These are phyloP conservation scores for Mythimna albipuncta DNA, from an alignment of 2,888 invertebrate genomes.

Conservation along the genomic window DNA sequence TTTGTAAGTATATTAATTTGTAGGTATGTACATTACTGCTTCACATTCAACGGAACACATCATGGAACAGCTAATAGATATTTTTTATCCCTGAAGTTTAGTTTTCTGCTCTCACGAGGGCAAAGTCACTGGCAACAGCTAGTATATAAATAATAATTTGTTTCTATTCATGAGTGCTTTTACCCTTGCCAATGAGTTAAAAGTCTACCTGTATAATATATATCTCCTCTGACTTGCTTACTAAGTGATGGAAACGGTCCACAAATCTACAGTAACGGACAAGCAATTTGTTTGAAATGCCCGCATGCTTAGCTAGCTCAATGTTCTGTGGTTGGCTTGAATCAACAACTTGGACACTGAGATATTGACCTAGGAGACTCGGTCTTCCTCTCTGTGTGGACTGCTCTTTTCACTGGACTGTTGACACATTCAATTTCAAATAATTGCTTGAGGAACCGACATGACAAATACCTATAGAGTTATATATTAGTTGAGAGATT, in stretches of 20 bases:
- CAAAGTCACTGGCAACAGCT: no score
- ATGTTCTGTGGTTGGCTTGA: constrained; percentile 8
- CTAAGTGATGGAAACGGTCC: background rate
- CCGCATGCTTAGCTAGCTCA: constrained; percentile 31
- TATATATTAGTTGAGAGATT: background rate
- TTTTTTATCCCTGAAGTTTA: no score
- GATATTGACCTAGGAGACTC: constrained; percentile 27
- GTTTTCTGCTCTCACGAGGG: no score
- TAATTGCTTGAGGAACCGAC: background rate
- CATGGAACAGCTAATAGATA: no score
- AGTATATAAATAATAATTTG: background rate
- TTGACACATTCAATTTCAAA: constrained; percentile 4
- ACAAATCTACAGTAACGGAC: constrained; percentile 2
- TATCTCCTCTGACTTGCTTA: background rate
- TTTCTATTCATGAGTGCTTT: background rate
- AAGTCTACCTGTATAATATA: background rate
- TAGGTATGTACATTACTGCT: no score
- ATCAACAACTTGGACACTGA: constrained; percentile 29
- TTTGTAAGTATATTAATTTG: no score
- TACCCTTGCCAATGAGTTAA: background rate
- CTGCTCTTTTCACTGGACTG: background rate
- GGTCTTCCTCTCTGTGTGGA: background rate
- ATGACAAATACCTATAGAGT: background rate
- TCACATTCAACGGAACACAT: no score
- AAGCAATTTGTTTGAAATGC: constrained; percentile 30